Percentiles rank a stretch among this genome's conserved stretches.
These are phyloP conservation scores for Carcina quercana DNA, from an alignment of 2,888 invertebrate genomes.

Conservation along the genomic window DNA sequence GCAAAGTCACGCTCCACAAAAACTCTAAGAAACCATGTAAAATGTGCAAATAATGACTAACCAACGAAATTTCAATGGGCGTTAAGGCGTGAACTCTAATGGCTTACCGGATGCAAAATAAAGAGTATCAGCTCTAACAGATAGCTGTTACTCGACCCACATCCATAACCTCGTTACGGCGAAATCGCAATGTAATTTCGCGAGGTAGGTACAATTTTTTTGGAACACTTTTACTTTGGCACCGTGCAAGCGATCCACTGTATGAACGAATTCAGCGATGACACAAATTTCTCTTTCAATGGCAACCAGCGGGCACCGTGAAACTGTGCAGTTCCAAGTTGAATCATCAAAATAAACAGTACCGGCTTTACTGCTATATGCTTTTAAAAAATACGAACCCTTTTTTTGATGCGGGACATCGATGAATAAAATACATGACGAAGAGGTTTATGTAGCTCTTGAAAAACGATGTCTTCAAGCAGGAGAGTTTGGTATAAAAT, in stretches of 20 bases:
- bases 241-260: constrained; percentile 41
- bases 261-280: constrained; percentile 51
- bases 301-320: neutral
- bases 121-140: constrained; percentile 51
- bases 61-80: constrained; percentile 39
- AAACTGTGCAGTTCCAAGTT: neutral
- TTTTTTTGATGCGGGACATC: too few relatives aligned
- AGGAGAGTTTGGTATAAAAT: too few relatives aligned
- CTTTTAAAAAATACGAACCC: too few relatives aligned
- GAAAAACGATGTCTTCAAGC: too few relatives aligned
- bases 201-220: constrained; percentile 59
- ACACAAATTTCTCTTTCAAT: constrained; percentile 72
- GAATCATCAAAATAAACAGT: too few relatives aligned
- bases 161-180: constrained; percentile 63
- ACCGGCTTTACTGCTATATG: too few relatives aligned
- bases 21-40: neutral
- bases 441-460: too few relatives aligned
- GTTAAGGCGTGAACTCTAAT: constrained; percentile 38
- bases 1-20: neutral
- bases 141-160: constrained; percentile 71
- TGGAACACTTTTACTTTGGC: constrained; percentile 72
- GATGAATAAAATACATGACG: too few relatives aligned
- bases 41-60: constrained; percentile 19
- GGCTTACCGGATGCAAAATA: constrained; percentile 40
- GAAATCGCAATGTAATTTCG: constrained; percentile 74